phyloP scores from a whole-genome alignment of 2,888 invertebrate species.

The Proisotoma minuta region DNA sequence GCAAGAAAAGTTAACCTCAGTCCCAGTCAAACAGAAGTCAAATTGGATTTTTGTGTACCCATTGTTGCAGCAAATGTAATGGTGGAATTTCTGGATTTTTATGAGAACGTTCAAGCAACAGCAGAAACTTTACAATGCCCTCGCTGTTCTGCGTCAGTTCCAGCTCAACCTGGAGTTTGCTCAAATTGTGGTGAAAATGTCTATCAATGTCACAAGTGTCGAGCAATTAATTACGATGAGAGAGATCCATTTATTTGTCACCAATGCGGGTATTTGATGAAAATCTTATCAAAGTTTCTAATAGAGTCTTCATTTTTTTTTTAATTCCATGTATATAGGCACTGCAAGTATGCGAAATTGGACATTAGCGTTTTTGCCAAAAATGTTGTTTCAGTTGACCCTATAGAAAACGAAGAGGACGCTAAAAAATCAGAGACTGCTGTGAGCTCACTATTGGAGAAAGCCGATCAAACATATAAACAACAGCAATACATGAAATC shows the following conservation, averaged over 20 bases:
- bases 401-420: slow-evolving; percentile 94
- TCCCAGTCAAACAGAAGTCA: slow-evolving; percentile 90
- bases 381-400: slow-evolving; percentile 71
- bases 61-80: slow-evolving; percentile 97
- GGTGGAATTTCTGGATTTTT: slow-evolving; percentile 97
- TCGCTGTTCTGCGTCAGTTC: slow-evolving; percentile 91
- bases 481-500: slow-evolving; percentile 87
- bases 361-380: slow-evolving; percentile 70
- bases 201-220: slow-evolving; percentile 98
- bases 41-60: slow-evolving; percentile 93
- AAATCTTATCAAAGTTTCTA: background rate
- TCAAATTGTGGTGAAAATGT: slow-evolving; percentile 97
- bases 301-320: background rate
- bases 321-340: background rate
- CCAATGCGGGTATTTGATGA: slow-evolving; percentile 72
- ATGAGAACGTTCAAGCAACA: slow-evolving; percentile 88
- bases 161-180: slow-evolving; percentile 95
- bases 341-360: slow-evolving; percentile 97
- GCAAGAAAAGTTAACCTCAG: slow-evolving; percentile 86
- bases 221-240: slow-evolving; percentile 97
- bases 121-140: slow-evolving; percentile 94
- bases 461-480: slow-evolving; percentile 89
- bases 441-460: slow-evolving; percentile 84
- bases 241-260: slow-evolving; percentile 98
- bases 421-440: slow-evolving; percentile 88